These are phyloP conservation scores for Strix uralensis DNA, from an alignment of 2,113 vertebrate genomes.

Conservation along the genomic window DNA sequence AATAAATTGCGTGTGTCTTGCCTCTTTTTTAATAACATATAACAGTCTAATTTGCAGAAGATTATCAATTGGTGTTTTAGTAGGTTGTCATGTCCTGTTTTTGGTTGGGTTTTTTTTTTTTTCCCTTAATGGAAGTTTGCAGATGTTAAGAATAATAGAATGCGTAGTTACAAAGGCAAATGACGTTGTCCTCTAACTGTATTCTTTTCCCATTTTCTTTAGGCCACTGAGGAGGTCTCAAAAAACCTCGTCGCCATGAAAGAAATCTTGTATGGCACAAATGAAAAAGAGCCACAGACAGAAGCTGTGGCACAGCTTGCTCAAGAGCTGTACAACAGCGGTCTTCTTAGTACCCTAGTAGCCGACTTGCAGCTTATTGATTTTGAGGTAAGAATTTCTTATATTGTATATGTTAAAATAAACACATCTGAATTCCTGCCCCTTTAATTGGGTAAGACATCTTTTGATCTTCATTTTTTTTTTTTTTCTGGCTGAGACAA, in stretches of 20 bases:
- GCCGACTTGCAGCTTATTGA: slow-evolving; percentile 93
- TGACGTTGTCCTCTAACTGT: neutral
- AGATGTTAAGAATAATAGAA: neutral
- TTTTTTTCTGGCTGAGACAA: neutral
- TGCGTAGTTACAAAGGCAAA: neutral
- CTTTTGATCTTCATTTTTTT: neutral
- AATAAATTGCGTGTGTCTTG: neutral
- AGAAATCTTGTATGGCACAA: slow-evolving; percentile 93
- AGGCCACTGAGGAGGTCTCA: slow-evolving; percentile 97
- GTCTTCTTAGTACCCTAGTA: slow-evolving; percentile 88
- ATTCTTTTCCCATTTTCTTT: slow-evolving; percentile 2
- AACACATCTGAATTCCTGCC: neutral
- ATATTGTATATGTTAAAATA: neutral
- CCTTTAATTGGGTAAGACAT: neutral
- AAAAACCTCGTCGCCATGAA: slow-evolving; percentile 97
- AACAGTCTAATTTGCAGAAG: neutral
- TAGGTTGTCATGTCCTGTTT: neutral
- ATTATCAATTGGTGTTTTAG: neutral
- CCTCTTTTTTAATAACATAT: neutral
- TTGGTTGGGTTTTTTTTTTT: neutral
- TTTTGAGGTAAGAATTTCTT: slow-evolving; percentile 84
- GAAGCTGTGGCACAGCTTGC: slow-evolving; percentile 94
- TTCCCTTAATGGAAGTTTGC: neutral
- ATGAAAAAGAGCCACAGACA: slow-evolving; percentile 91
- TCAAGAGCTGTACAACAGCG: slow-evolving; percentile 94